Evolutionary conservation across 2,888 invertebrate species (phyloP).

Genomic region (Athalia circularis): DNA sequence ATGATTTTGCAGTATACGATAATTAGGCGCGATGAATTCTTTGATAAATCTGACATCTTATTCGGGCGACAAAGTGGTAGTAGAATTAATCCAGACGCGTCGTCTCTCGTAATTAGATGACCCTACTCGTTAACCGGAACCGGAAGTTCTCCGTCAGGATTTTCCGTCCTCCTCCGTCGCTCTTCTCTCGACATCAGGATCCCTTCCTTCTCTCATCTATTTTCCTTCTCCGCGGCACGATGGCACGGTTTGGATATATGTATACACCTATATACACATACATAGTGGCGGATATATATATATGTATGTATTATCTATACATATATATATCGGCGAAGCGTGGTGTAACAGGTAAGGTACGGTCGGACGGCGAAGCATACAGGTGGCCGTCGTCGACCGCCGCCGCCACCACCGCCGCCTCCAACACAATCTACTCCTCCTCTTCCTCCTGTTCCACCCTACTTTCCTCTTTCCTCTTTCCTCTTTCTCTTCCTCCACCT

Average conservation of each 20-base stretch:
- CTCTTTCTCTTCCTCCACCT: constrained; percentile 17
- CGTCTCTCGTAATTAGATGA: constrained; percentile 54
- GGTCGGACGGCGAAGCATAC: constrained; percentile 72
- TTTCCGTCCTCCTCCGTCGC: constrained; percentile 33
- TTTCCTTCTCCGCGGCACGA: not conserved
- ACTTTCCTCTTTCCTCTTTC: not conserved
- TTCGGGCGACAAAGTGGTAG: not conserved
- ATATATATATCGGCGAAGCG: not conserved
- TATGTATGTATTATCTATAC: too few species aligned
- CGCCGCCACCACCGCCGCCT: constrained; percentile 26
- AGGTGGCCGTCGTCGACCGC: constrained; percentile 66
- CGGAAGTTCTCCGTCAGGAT: constrained; percentile 62
- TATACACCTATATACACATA: too few species aligned
- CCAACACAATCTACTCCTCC: constrained; percentile 5
- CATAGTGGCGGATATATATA: too few species aligned
- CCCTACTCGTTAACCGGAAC: constrained; percentile 60
- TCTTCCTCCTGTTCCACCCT: constrained; percentile 7
- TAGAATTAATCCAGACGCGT: not conserved
- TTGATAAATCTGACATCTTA: not conserved
- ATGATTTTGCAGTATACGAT: not conserved
- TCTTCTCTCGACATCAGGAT: constrained; percentile 49
- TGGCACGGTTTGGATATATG: too few species aligned
- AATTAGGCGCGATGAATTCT: not conserved
- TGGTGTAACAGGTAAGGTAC: constrained; percentile 73
- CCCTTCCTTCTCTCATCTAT: not conserved